Evolutionary conservation across 2,113 vertebrate genomes (phyloP).

Genomic region (Cephalopholis sonnerati): DNA sequence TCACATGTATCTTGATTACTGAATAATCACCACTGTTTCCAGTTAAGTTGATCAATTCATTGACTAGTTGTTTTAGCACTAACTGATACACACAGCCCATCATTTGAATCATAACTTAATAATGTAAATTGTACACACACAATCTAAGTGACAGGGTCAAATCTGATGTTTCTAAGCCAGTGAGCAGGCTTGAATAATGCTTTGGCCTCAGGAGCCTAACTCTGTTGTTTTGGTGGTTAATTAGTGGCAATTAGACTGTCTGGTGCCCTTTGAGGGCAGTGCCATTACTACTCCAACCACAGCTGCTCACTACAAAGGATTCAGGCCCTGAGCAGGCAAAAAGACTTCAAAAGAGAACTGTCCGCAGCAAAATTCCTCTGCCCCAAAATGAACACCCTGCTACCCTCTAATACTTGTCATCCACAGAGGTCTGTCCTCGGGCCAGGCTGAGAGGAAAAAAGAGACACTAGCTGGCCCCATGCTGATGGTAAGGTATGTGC

Average conservation of each 20-base stretch:
- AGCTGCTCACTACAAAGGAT: background rate
- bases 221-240: background rate
- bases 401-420: background rate
- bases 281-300: background rate
- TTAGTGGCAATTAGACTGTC: background rate
- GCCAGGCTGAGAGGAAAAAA: background rate
- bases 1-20: background rate
- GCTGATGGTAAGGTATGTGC: constrained; percentile 25
- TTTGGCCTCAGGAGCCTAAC: background rate
- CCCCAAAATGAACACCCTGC: too few relatives aligned
- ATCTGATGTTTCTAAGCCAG: background rate
- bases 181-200: background rate
- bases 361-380: background rate
- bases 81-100: background rate
- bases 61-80: background rate
- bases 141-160: background rate
- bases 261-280: background rate
- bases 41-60: too few relatives aligned
- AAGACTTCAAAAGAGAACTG: background rate
- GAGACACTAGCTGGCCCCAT: background rate
- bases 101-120: background rate
- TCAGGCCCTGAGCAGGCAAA: background rate
- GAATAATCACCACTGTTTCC: too few relatives aligned
- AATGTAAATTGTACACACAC: background rate
- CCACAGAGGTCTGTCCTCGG: background rate